Base-by-base conservation (phyloP, 2,113 vertebrate genomes). In the Tautogolabrus adspersus region DNA sequence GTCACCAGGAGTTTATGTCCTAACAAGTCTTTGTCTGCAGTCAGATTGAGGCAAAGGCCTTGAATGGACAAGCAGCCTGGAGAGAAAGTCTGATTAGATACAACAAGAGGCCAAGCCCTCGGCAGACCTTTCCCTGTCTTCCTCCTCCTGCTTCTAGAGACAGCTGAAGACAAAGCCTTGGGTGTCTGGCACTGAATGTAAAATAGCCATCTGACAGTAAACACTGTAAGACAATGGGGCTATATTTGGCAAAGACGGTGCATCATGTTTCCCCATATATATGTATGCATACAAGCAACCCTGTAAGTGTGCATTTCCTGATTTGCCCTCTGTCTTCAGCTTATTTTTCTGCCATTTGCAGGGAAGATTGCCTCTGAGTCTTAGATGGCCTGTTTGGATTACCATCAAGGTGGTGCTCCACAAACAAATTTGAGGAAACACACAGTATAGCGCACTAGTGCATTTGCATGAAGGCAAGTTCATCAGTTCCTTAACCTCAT, bases 401-500 rank as follows among this genome's bases (percentile, higher is more conserved):
- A 66, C 54, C 77, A 64, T 82, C 68, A 81, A 82, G 82, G 85
- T 64, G 44, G 9, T 67, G 61, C 62, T 59, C n/a, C 34, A 46
- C 37, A 56, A 75, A 82, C 66, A 72, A 67, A 84, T 81, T 77
- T 52, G 34, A 59, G 72, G 40, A 78, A 66, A 77, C 62, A 52
- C 51, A 75, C 56, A 11, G 64, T 69, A 61, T 56, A 55, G 64
- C 2, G 22, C 54, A 49, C 73, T 11, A 8, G 55, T 38, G 44
- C 37, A 88, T 88, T 79, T 91, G 82, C 77, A 87, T 85, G 60
- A 77, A 61, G 76, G 78, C 60, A 51, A 78, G 80, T 83, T 85
- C 67, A 79, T 88, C 79, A 72, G 19, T 75, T 70, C 56, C 69
- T 77, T 81, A 75, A 82, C 77, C 88, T 82, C 83, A 81, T 21